Conservation (phyloP, 2,113 vertebrate genomes). For the Sceloporus undulatus region DNA sequence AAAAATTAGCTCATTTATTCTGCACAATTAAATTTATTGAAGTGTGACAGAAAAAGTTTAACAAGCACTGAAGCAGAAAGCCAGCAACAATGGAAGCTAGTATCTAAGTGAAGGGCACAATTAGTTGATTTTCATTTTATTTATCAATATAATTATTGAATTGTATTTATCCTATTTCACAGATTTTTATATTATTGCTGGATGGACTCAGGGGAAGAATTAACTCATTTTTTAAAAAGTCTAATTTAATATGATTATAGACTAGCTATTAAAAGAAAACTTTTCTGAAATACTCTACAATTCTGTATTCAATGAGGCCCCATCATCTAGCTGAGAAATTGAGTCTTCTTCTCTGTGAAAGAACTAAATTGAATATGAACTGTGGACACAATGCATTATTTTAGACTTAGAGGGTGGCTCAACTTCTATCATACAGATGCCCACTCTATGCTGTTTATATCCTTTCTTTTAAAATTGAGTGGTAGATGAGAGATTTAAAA, state of each 20-base stretch:
- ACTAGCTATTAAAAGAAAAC: slow-evolving; percentile 74
- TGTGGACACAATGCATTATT: slow-evolving; percentile 48
- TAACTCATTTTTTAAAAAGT: slow-evolving; percentile 64
- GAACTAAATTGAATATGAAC: slow-evolving; percentile 75
- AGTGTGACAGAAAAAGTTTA: slow-evolving; percentile 98
- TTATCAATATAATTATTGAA: slow-evolving; percentile 92
- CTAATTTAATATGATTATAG: slow-evolving; percentile 81
- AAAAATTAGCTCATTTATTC: slow-evolving; percentile 99
- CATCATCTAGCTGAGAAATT: slow-evolving; percentile 66
- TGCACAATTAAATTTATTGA: slow-evolving; percentile 99
- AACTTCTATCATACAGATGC: not conserved
- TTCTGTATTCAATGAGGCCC: slow-evolving; percentile 76
- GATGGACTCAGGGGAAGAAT: slow-evolving; percentile 73
- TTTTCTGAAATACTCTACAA: slow-evolving; percentile 75
- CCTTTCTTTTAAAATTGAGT: slow-evolving; percentile 41
- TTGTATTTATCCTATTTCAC: slow-evolving; percentile 91
- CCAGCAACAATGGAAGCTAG: slow-evolving; percentile 85
- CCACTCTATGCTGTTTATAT: slow-evolving; percentile 16
- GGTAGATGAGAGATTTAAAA: slow-evolving; percentile 9
- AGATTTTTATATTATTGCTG: slow-evolving; percentile 83
- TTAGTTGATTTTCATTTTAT: slow-evolving; percentile 92
- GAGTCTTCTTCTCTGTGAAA: slow-evolving; percentile 56
- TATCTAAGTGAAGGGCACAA: slow-evolving; percentile 89
- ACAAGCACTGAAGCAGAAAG: slow-evolving; percentile 87
- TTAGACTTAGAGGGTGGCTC: not conserved